phyloP scores from a whole-genome alignment of 2,797 vertebrate genomes.

The Lindbergichthys nudifrons region DNA sequence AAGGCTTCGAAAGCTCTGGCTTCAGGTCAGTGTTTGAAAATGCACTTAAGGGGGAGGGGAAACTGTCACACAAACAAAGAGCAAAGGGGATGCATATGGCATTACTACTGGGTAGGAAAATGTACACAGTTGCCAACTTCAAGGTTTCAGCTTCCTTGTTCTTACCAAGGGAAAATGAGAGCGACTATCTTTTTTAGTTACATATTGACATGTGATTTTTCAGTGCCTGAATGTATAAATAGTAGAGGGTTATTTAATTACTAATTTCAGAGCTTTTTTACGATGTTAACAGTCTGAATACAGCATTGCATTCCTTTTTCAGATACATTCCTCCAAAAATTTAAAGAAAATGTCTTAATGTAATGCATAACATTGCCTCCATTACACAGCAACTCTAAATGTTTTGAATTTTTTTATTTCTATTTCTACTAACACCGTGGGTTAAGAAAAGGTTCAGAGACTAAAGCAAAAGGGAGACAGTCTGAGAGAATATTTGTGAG shows the following conservation, averaged over 20 bases:
- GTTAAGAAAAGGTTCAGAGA: conserved; percentile 44
- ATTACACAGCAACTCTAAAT: conserved; percentile 78
- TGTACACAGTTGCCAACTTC: conserved; percentile 86
- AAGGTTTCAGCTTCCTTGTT: conserved; percentile 85
- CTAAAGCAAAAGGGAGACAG: conserved; percentile 22
- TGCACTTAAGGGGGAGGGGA: conserved; percentile 63
- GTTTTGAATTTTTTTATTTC: conserved; percentile 68
- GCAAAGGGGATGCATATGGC: conserved; percentile 75
- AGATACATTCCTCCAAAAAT: conserved; percentile 86
- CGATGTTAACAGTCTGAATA: conserved; percentile 85
- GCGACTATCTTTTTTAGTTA: conserved; percentile 88
- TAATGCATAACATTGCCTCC: conserved; percentile 85
- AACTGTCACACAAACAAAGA: conserved; percentile 64
- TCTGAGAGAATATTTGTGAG: conserved; percentile 44
- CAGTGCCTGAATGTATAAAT: conserved; percentile 90
- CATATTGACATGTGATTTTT: conserved; percentile 89
- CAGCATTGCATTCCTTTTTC: conserved; percentile 89
- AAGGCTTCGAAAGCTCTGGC: conserved; percentile 66
- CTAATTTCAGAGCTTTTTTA: conserved; percentile 88
- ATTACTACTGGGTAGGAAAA: conserved; percentile 85
- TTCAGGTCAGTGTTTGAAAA: conserved; percentile 62
- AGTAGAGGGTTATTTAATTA: conserved; percentile 89
- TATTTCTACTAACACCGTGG: conserved; percentile 76
- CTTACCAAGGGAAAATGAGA: conserved; percentile 83
- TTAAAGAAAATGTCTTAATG: conserved; percentile 83